Evolutionary conservation across 2,113 vertebrate species (phyloP).

Genomic region (Gasterosteus aculeatus): DNA sequence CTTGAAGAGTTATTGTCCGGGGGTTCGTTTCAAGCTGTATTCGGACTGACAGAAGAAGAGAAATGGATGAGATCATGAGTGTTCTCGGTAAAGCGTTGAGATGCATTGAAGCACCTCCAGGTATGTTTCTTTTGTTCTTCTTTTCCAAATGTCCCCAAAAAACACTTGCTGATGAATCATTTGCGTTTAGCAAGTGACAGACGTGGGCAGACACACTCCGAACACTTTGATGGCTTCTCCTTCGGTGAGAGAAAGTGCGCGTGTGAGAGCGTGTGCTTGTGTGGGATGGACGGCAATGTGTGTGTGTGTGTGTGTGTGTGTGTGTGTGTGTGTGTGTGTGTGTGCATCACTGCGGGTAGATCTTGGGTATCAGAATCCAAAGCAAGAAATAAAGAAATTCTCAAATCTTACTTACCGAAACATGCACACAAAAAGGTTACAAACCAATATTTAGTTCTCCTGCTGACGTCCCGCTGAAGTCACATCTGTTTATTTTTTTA

Average conservation of each 20-base stretch:
- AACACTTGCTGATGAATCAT: constrained; percentile 28
- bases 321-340: constrained; percentile 3
- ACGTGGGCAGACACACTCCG: background rate
- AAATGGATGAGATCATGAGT: background rate
- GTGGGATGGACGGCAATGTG: constrained; percentile 14
- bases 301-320: constrained; percentile 14
- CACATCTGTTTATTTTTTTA: constrained; percentile 38
- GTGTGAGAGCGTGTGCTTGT: background rate
- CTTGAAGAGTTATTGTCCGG: background rate
- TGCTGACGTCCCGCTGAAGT: constrained; percentile 37
- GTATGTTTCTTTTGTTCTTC: background rate
- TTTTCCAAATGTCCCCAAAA: constrained; percentile 1
- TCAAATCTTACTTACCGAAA: constrained; percentile 17
- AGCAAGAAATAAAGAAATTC: constrained; percentile 41
- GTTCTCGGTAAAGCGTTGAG: background rate
- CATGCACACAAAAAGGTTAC: constrained; percentile 42
- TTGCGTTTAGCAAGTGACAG: constrained; percentile 15
- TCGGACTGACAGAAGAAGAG: no score
- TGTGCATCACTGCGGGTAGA: constrained; percentile 53
- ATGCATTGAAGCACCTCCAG: background rate
- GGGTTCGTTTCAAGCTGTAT: no score
- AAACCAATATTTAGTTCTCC: constrained; percentile 61
- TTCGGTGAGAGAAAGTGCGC: constrained; percentile 6
- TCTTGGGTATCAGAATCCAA: constrained; percentile 42
- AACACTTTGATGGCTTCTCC: constrained; percentile 42